These are phyloP conservation scores for Tragelaphus imberbis DNA, from an alignment of 2,113 vertebrate species.

Conservation along the genomic window DNA sequence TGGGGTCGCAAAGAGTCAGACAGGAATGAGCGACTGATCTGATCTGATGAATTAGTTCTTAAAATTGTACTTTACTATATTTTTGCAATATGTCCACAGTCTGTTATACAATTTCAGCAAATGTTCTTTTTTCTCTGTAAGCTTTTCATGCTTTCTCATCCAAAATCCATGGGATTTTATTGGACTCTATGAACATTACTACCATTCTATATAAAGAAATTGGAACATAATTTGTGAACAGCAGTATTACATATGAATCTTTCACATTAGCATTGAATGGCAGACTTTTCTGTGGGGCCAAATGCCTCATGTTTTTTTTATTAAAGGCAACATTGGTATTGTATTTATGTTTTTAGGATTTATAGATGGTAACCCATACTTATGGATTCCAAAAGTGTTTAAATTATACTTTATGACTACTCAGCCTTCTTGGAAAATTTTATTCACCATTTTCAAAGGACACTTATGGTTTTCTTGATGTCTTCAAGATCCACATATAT, in stretches of 20 bases:
- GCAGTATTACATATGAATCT: neutral
- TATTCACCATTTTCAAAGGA: neutral
- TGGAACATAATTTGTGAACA: neutral
- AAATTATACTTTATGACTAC: neutral
- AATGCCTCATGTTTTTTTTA: neutral
- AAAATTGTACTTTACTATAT: neutral
- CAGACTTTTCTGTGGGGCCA: neutral
- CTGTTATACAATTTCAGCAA: neutral
- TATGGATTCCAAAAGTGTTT: neutral
- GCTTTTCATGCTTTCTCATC: neutral
- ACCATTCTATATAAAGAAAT: neutral
- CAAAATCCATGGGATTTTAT: neutral
- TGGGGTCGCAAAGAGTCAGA: no score
- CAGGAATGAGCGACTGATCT: no score
- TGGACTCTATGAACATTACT: neutral
- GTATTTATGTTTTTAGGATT: neutral
- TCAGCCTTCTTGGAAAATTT: neutral
- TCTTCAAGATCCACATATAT: neutral
- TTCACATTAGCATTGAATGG: neutral
- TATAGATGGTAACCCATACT: neutral
- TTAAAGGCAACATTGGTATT: neutral
- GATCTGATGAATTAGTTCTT: neutral
- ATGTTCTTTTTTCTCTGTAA: neutral
- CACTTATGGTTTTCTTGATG: neutral
- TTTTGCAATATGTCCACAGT: neutral